Evolutionary conservation across 2,888 invertebrate genomes (phyloP), one percentile per base, ranked within the genome.

Genomic region (Agonopterix heracliana): DNA sequence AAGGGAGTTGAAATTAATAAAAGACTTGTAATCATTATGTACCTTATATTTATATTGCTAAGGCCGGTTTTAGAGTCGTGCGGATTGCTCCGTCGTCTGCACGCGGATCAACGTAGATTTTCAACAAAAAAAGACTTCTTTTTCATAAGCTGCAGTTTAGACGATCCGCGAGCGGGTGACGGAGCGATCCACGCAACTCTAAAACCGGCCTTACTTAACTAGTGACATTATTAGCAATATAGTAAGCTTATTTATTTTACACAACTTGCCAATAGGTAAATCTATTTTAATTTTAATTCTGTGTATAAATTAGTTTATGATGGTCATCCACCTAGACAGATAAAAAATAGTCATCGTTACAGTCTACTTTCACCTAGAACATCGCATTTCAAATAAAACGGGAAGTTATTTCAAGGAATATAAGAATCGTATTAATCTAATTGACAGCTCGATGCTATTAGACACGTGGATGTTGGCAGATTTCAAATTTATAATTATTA

Each of bases 161-260:
- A 26, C 5, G 7, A 26, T 26, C 26, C 26, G 26, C 26, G 26
- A 26, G 26, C 26, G 5, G 26, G 1, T 1, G 26, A 26, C 26
- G 26, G 26, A 26, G 26, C 26, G 26, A 26, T 26, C 26, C 26
- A 26, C 26, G 26, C 26, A 26, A 26, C 26, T 26, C 26, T 26
- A 26, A 26, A 26, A 26, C 26, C 26, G 26, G 26, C 26, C 26
- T 89, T 89, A 89, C 85, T 80, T 87, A 88, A 87, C 86, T 89
- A 87, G 86, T 86, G 88, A 88, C 87, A 87, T 83, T 76, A 82
- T 87, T 86, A 87, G 84, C 80, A 85, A 82, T 84, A 86, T 81
- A 78, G 78, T 86, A 87, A 86, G 85, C 85, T 84, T 88, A 87
- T 84, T 87, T 87, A 87, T 85, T 84, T 86, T 88, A 88, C 86